Percentiles rank a stretch among this genome's conserved stretches.
These are phyloP conservation scores for Pristionchus exspectatus DNA, from an alignment of 2,888 invertebrate species.

Conservation along the genomic window DNA sequence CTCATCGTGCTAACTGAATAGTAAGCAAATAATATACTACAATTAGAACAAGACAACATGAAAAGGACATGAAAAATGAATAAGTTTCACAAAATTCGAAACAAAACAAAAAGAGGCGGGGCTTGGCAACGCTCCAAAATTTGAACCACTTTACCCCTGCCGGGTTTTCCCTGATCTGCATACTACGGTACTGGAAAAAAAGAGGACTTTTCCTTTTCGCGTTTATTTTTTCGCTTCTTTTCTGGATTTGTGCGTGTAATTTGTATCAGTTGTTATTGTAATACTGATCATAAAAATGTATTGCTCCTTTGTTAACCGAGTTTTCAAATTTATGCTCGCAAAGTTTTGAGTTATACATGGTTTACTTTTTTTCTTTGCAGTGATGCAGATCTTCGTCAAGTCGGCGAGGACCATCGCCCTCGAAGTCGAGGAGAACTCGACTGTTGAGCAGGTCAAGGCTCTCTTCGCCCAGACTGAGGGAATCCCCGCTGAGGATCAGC, in stretches of 20 bases:
- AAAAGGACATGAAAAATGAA: background rate
- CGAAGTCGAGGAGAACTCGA: slow-evolving; percentile 71
- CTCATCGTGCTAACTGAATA: slow-evolving; percentile 39
- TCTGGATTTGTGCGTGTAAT: background rate
- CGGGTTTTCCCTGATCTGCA: background rate
- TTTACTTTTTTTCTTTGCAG: slow-evolving; percentile 60
- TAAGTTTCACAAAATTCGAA: background rate
- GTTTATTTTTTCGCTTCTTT: slow-evolving; percentile 43
- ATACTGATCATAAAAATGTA: background rate
- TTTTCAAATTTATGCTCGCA: background rate
- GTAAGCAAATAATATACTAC: background rate
- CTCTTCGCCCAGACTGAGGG: slow-evolving; percentile 73
- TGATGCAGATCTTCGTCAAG: slow-evolving; percentile 96
- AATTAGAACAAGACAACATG: background rate
- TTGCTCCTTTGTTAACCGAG: background rate
- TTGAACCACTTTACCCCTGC: background rate
- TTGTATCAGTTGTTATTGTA: background rate
- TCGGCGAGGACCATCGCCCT: slow-evolving; percentile 90
- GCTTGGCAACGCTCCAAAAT: slow-evolving; percentile 27
- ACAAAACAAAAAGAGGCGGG: background rate
- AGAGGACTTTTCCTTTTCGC: slow-evolving; percentile 52
- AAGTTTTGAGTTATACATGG: background rate
- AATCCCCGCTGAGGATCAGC: slow-evolving; percentile 72
- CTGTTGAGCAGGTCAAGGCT: slow-evolving; percentile 72
- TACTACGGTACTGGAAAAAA: background rate